A percentile compares a stretch with the other conserved stretches of the same genome.
phyloP scores from a whole-genome alignment of 1,140 invertebrate genomes.

The Lepidostoma basale region DNA sequence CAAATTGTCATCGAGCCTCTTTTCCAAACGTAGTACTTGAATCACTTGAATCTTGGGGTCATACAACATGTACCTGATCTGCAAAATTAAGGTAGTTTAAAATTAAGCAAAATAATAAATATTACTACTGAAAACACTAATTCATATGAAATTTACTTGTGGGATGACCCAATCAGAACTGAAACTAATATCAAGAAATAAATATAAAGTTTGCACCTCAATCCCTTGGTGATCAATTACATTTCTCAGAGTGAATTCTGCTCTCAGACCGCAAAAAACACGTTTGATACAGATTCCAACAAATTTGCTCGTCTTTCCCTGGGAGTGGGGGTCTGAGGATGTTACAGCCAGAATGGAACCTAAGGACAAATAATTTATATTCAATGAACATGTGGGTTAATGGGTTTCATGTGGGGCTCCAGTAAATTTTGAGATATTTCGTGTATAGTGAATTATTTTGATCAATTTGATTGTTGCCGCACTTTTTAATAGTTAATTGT shows the following conservation, averaged over 20 bases:
- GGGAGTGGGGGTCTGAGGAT: slow-evolving; percentile 85
- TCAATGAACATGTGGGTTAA: not conserved
- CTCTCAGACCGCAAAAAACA: slow-evolving; percentile 77
- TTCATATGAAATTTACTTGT: no score
- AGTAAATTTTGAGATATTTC: no score
- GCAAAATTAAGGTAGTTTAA: slow-evolving; percentile 33
- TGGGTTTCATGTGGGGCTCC: no score
- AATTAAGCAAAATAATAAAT: not conserved
- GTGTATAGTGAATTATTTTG: no score
- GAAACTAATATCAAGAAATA: no score
- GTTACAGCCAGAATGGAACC: slow-evolving; percentile 91
- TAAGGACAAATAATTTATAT: slow-evolving; percentile 52
- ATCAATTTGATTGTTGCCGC: no score
- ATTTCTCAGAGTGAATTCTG: slow-evolving; percentile 90
- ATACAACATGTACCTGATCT: slow-evolving; percentile 91
- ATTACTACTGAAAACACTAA: not conserved
- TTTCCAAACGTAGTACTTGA: slow-evolving; percentile 90
- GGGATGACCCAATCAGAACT: no score
- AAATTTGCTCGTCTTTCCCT: slow-evolving; percentile 86
- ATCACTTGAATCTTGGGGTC: slow-evolving; percentile 91
- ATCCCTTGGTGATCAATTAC: slow-evolving; percentile 89
- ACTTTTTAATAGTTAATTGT: no score
- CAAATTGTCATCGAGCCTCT: slow-evolving; percentile 89
- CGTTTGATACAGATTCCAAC: slow-evolving; percentile 96
- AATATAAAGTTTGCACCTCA: slow-evolving; percentile 52